Base-by-base conservation (phyloP, 2,888 invertebrate species). In the Pyrrhosoma nymphula region DNA sequence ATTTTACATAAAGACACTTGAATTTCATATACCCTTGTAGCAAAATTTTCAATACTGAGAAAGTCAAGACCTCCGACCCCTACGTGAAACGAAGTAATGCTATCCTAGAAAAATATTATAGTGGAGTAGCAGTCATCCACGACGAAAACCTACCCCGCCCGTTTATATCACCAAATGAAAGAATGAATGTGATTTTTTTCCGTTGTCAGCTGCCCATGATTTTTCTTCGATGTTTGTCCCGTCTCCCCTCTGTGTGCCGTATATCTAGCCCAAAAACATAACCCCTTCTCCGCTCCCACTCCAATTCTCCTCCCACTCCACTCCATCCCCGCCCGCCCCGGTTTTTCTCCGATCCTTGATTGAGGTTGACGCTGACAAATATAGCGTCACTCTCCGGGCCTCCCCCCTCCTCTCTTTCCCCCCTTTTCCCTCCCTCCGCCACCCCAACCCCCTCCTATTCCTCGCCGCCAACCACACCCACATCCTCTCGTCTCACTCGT, bases 361-460 rank as follows among this genome's bases (percentile, higher is more conserved):
- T 82, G 82, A 82, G 82, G 82, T 82, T 82, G 82, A 82, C 82
- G 82, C 82, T 82, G 82, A 82, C 82, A 82, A 82, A 82, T 82
- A 82, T 35, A 82, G 82, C 82, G 82, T 82, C 82, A 30, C 82
- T 82, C 82, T 82, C 14, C 75, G 23, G 8, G 2, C 2, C 69
- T 69, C 69, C 26, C n/a, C n/a, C 60, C n/a, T n/a, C 60, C 60
- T n/a, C 69, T 69, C 26, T 4, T 26, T 12, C n/a, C 69, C 69
- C 3, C 63, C 63, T 8, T 26, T 26, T 23, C 69, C 26, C 0
- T 69, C 47, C 47, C 47, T 4, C 47, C 47, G 47, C 47, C 47
- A 8, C n/a, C 69, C 26, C n/a, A n/a, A n/a, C n/a, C 14, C 3
- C 35, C 82, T 35, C 18, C 23, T 26, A 82, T 26, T 82, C 35